These are phyloP conservation scores for Indicator maculatus DNA, from an alignment of 2,113 vertebrate species.

Conservation along the genomic window DNA sequence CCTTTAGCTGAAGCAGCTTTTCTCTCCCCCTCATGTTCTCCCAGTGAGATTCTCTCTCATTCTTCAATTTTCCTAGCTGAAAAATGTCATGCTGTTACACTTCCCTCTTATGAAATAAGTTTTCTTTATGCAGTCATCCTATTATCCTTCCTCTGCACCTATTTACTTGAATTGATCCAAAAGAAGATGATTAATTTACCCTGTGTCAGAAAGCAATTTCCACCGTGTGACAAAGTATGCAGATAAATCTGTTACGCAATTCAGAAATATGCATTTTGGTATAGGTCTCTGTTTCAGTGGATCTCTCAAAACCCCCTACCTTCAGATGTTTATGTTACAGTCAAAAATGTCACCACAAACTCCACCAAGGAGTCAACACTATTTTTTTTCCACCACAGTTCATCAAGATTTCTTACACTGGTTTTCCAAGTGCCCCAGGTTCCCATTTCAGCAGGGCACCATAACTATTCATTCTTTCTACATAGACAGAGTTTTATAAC, in stretches of 20 bases:
- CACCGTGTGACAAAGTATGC: not conserved
- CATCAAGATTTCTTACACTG: not conserved
- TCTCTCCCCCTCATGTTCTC: not conserved
- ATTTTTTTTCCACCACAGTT: not conserved
- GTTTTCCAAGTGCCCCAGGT: not conserved
- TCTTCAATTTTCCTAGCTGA: not conserved
- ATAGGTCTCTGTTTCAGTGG: not conserved
- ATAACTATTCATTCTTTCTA: not conserved
- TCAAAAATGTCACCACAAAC: not conserved
- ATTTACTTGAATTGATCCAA: conserved; percentile 23
- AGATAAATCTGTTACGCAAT: not conserved
- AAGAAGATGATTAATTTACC: conserved; percentile 26
- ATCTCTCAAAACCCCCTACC: not conserved
- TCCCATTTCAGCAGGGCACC: not conserved
- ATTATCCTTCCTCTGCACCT: conserved; percentile 42
- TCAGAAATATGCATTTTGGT: not conserved
- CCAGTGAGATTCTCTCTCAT: not conserved
- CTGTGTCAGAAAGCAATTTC: conserved; percentile 10
- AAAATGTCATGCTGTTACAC: not conserved
- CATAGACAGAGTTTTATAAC: not conserved
- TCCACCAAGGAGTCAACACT: not conserved
- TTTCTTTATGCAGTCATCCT: conserved; percentile 11
- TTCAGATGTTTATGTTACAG: not conserved
- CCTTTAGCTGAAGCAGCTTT: conserved; percentile 19
- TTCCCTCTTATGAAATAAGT: not conserved